Conservation (phyloP, 2,888 invertebrate genomes). For the Drosophila pseudotakahashii region DNA sequence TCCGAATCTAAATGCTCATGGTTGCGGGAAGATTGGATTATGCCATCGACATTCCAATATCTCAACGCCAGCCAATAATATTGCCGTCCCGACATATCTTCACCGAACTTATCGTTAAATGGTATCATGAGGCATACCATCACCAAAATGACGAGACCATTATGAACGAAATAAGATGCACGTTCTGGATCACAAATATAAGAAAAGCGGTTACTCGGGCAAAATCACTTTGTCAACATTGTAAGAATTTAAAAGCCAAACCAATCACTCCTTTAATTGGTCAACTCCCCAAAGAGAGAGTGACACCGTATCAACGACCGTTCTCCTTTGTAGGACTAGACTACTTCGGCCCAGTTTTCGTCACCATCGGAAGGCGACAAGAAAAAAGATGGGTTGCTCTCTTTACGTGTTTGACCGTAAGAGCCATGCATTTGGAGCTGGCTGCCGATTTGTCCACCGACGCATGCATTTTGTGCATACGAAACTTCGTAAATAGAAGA, state of each 20-base stretch:
- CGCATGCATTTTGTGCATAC: constrained; percentile 28
- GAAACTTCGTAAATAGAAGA: no score
- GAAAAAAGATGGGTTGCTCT: constrained; percentile 51
- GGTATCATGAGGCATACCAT: constrained; percentile 1
- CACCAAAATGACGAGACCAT: neutral
- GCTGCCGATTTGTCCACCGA: constrained; percentile 44
- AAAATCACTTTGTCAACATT: neutral
- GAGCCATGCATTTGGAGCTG: constrained; percentile 42
- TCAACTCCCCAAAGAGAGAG: no score
- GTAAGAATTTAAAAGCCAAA: neutral
- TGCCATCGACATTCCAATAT: neutral
- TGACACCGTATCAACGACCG: constrained; percentile 31
- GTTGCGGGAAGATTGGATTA: neutral
- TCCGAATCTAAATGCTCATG: neutral
- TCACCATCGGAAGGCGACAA: constrained; percentile 31
- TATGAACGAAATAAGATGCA: constrained; percentile 5
- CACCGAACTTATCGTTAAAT: neutral
- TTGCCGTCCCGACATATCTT: neutral
- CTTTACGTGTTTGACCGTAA: constrained; percentile 50
- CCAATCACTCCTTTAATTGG: no score
- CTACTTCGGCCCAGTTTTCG: constrained; percentile 47
- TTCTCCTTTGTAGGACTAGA: constrained; percentile 52
- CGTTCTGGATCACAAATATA: constrained; percentile 5
- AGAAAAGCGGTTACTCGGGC: neutral
- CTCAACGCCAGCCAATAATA: neutral